phyloP scores from a whole-genome alignment of 2,797 vertebrate species.

The Gouania willdenowi region DNA sequence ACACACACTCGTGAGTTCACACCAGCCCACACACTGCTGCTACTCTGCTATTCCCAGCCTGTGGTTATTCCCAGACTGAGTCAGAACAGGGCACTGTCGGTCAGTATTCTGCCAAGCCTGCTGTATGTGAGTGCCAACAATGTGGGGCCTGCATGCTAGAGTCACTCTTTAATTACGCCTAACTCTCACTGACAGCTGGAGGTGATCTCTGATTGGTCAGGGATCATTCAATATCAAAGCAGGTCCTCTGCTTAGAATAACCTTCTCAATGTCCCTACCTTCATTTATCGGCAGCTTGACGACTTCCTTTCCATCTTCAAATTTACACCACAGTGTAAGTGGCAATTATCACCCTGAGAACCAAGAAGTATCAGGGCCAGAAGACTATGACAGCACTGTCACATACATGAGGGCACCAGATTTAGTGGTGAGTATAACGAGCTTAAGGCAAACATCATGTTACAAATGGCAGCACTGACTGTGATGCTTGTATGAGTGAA shows the following conservation, averaged over 20 bases:
- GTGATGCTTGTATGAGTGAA: background rate
- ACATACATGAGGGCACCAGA: background rate
- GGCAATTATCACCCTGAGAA: slow-evolving; percentile 36
- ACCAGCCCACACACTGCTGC: slow-evolving; percentile 66
- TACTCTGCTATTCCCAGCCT: slow-evolving; percentile 65
- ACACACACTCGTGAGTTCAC: slow-evolving; percentile 35
- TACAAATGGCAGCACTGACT: background rate
- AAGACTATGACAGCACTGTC: slow-evolving; percentile 3
- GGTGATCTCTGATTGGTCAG: slow-evolving; percentile 21
- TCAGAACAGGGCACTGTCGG: slow-evolving; percentile 55
- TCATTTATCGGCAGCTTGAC: slow-evolving; percentile 44
- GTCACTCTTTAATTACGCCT: slow-evolving; percentile 20
- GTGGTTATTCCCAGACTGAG: slow-evolving; percentile 61
- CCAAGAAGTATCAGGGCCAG: slow-evolving; percentile 15
- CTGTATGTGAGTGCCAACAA: slow-evolving; percentile 36
- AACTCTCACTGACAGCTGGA: slow-evolving; percentile 42
- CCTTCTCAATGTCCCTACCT: slow-evolving; percentile 44
- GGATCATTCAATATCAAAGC: slow-evolving; percentile 24
- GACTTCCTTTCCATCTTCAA: slow-evolving; percentile 41
- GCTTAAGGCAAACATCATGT: background rate
- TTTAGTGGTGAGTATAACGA: background rate
- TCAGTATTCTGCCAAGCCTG: slow-evolving; percentile 55
- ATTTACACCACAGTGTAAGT: slow-evolving; percentile 34
- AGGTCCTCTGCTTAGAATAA: slow-evolving; percentile 52
- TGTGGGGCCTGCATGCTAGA: too few species aligned